Evolutionary conservation across 2,797 vertebrate genomes (phyloP).

Genomic region (Neomorphus geoffroyi): DNA sequence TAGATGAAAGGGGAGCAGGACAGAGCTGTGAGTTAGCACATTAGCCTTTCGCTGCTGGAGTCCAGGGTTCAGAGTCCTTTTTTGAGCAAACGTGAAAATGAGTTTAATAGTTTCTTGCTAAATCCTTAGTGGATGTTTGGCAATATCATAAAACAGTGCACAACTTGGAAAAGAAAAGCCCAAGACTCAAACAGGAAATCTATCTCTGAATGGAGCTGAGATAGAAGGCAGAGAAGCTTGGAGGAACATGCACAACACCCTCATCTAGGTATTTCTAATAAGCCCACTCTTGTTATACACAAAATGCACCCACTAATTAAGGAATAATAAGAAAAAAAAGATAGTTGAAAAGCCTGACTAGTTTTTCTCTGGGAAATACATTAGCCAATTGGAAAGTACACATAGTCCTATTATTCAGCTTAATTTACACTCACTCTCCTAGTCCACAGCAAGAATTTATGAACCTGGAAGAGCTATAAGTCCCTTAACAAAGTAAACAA

Average conservation of each 20-base stretch:
- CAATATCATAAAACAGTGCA: not conserved
- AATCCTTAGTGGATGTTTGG: not conserved
- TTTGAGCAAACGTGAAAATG: constrained; percentile 13
- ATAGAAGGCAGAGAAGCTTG: not conserved
- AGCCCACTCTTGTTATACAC: constrained; percentile 10
- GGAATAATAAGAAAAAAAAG: constrained; percentile 1
- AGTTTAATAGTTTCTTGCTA: not conserved
- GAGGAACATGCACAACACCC: not conserved
- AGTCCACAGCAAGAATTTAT: constrained; percentile 73
- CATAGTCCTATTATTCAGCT: constrained; percentile 71
- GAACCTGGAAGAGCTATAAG: constrained; percentile 70
- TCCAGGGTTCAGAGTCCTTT: not conserved
- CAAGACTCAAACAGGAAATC: not conserved
- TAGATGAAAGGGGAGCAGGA: not conserved
- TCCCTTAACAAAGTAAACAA: constrained; percentile 80
- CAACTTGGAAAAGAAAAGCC: not conserved
- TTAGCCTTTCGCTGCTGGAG: not conserved
- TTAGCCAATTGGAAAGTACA: constrained; percentile 70
- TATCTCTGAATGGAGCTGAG: not conserved
- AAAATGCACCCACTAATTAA: constrained; percentile 66
- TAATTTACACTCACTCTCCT: constrained; percentile 72
- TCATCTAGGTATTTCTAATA: constrained; percentile 8
- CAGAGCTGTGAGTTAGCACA: not conserved
- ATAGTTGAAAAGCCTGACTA: constrained; percentile 44
- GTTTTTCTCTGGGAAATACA: constrained; percentile 49